A percentile compares a stretch with the other conserved stretches of the same genome.
Evolutionary conservation across 2,888 invertebrate species (phyloP).

Genomic region (Petrolisthes cinctipes): DNA sequence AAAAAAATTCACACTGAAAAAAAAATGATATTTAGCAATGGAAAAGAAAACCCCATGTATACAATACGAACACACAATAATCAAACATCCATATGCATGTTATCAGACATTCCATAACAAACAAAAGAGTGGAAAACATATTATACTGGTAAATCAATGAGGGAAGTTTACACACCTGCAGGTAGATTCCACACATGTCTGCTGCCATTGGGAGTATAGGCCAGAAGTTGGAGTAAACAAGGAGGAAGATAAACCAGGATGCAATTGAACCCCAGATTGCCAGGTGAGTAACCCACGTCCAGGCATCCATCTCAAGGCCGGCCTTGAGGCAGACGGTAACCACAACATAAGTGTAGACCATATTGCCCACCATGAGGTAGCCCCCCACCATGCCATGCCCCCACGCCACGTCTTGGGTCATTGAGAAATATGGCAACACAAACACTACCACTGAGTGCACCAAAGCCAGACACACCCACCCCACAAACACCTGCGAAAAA

Average conservation of each 20-base stretch:
- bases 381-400: constrained; percentile 86
- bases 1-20: too few relatives aligned
- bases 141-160: too few relatives aligned
- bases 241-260: constrained; percentile 92
- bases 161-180: constrained; percentile 37
- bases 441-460: constrained; percentile 94
- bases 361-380: constrained; percentile 93
- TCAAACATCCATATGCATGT: too few relatives aligned
- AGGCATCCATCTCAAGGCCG: constrained; percentile 94
- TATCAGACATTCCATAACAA: too few relatives aligned
- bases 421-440: constrained; percentile 88
- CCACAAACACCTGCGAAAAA: constrained; percentile 84
- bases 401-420: constrained; percentile 84
- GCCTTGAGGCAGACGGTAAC: constrained; percentile 72
- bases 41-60: too few relatives aligned
- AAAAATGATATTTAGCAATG: too few relatives aligned
- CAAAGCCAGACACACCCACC: constrained; percentile 95
- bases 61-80: too few relatives aligned
- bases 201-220: constrained; percentile 83
- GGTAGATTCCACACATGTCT: constrained; percentile 93
- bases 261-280: constrained; percentile 86
- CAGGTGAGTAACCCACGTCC: constrained; percentile 95
- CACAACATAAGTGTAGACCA: constrained; percentile 82
- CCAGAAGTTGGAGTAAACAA: constrained; percentile 79
- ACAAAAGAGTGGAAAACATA: too few relatives aligned